These are phyloP conservation scores for Ailurus styani DNA, from an alignment of 2,113 vertebrate genomes.

Conservation along the genomic window DNA sequence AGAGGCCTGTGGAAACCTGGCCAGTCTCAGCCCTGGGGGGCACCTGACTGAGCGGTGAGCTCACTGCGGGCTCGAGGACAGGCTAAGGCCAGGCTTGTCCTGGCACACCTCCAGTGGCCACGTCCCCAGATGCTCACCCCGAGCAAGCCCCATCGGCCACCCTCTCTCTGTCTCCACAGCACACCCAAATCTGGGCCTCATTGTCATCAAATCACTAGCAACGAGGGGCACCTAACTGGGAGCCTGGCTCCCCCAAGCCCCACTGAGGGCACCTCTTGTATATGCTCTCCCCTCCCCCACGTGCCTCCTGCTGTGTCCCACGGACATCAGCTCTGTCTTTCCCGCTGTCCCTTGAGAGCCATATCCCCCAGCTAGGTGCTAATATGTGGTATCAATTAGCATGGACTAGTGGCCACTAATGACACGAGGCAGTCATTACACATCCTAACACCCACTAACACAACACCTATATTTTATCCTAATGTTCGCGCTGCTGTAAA, in stretches of 20 bases:
- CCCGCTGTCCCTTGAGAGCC: background rate
- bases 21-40: background rate
- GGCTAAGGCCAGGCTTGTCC: no score
- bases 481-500: fast-evolving
- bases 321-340: background rate
- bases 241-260: background rate
- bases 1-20: background rate
- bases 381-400: background rate
- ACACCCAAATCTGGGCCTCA: background rate
- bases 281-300: background rate
- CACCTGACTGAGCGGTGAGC: background rate
- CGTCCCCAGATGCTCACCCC: background rate
- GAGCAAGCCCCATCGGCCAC: background rate
- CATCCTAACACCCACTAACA: no score
- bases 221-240: fast-evolving
- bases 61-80: background rate
- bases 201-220: no score
- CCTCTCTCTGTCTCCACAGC: background rate
- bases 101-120: background rate
- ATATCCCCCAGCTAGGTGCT: background rate
- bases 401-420: background rate
- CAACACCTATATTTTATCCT: background rate
- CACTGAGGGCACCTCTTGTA: fast-evolving
- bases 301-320: fast-evolving
- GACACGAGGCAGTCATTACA: background rate